Evolutionary conservation across 2,888 invertebrate genomes (phyloP).

Genomic region (Bugula neritina): DNA sequence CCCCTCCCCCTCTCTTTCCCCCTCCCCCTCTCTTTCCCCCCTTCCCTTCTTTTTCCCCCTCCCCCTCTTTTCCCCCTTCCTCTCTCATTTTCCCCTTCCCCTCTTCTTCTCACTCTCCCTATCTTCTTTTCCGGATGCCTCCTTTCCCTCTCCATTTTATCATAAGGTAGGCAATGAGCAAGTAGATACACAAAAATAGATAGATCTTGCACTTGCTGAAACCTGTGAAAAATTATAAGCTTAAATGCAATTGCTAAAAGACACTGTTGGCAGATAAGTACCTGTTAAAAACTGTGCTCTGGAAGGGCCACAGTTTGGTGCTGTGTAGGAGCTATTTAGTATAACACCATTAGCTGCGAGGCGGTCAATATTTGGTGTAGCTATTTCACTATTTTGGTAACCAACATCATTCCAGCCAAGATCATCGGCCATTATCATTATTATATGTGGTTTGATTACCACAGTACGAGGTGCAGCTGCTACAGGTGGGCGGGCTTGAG

Average conservation of each 20-base stretch:
- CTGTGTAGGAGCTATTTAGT: neutral
- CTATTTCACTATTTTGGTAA: neutral
- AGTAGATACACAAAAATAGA: neutral
- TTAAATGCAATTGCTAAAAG: too few species aligned
- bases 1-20: neutral
- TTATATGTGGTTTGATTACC: neutral
- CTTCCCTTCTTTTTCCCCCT: neutral
- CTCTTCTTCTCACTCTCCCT: neutral
- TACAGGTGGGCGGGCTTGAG: too few species aligned
- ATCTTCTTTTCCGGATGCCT: neutral
- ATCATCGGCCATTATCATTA: slow-evolving; percentile 19
- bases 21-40: neutral
- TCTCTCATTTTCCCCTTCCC: neutral
- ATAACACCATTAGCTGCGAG: neutral
- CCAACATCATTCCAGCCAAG: slow-evolving; percentile 16
- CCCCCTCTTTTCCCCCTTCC: neutral
- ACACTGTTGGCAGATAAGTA: too few species aligned
- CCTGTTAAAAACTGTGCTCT: slow-evolving; percentile 22
- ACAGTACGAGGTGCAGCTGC: too few species aligned
- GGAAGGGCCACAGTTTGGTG: slow-evolving; percentile 14
- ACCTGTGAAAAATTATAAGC: too few species aligned
- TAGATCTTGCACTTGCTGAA: neutral
- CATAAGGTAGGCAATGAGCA: too few species aligned
- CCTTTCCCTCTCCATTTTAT: neutral
- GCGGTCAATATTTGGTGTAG: neutral